These are phyloP conservation scores for Spheniscus mendiculus DNA, from an alignment of 2,113 vertebrate species.

Conservation along the genomic window DNA sequence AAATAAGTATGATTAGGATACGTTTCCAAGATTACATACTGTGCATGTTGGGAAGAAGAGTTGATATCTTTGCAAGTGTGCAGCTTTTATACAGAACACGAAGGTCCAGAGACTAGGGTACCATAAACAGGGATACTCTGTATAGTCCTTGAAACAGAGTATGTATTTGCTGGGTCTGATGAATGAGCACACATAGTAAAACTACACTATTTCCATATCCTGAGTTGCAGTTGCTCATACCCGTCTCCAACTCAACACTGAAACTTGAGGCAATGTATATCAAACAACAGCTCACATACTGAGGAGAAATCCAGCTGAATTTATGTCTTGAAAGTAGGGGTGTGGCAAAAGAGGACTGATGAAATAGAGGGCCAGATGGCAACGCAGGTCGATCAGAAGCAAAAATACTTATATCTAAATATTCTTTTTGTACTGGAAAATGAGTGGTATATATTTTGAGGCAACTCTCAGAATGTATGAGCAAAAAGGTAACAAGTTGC, in stretches of 20 bases:
- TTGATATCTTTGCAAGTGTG: not conserved
- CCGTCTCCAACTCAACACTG: accelerated
- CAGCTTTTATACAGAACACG: not conserved
- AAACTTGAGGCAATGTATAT: not conserved
- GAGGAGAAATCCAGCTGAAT: not conserved
- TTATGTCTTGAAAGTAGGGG: not conserved
- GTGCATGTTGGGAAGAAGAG: not conserved
- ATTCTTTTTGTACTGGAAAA: not conserved
- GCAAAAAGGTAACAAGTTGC: not conserved
- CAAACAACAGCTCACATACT: not conserved
- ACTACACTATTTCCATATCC: accelerated
- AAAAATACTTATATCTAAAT: not conserved
- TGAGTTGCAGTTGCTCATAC: not conserved
- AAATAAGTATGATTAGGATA: not conserved
- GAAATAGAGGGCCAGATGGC: not conserved
- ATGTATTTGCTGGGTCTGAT: not conserved
- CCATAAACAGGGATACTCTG: not conserved
- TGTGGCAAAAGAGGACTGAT: not conserved
- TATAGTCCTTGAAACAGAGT: not conserved
- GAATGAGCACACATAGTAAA: not conserved
- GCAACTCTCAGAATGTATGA: not conserved
- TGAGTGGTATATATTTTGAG: not conserved
- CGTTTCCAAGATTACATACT: not conserved
- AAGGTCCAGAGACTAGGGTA: not conserved
- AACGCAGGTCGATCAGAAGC: not conserved